phyloP scores from a whole-genome alignment of 2,113 vertebrate genomes.

The Rhea americana region DNA sequence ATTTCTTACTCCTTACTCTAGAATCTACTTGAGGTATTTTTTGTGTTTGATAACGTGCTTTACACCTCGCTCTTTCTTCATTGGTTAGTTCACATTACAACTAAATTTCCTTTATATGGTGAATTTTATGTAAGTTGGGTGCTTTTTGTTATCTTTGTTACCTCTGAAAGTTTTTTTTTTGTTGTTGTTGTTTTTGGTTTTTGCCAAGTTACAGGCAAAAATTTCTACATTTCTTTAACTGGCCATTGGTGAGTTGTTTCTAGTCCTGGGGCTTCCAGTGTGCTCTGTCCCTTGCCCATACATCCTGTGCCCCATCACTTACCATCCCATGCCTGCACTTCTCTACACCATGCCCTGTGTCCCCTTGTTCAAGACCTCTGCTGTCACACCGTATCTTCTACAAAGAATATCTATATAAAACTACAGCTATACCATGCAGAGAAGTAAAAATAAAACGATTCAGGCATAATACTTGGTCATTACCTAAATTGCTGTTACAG shows the following conservation, averaged over 20 bases:
- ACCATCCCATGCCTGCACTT: no score
- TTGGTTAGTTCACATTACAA: not conserved
- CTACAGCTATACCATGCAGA: not conserved
- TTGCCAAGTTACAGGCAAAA: not conserved
- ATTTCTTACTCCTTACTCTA: not conserved
- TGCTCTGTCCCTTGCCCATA: not conserved
- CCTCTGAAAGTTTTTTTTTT: not conserved
- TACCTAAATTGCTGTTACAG: not conserved
- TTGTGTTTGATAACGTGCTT: not conserved
- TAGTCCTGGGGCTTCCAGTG: not conserved
- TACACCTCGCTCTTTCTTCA: not conserved
- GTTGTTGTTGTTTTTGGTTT: not conserved
- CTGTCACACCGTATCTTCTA: not conserved
- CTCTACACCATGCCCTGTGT: no score
- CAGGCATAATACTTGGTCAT: not conserved
- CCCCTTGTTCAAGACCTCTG: not conserved
- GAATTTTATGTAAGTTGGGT: not conserved
- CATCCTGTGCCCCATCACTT: not conserved
- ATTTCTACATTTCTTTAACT: not conserved
- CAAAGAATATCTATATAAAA: not conserved
- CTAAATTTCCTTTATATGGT: not conserved
- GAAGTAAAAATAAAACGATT: not conserved
- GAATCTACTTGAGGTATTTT: not conserved
- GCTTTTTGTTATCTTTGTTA: not conserved
- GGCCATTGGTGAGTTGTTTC: rapidly evolving